Percentiles rank a stretch among this genome's conserved stretches.
Conservation (phyloP, 2,797 vertebrate species). For the Gymnoscopelus braueri region DNA sequence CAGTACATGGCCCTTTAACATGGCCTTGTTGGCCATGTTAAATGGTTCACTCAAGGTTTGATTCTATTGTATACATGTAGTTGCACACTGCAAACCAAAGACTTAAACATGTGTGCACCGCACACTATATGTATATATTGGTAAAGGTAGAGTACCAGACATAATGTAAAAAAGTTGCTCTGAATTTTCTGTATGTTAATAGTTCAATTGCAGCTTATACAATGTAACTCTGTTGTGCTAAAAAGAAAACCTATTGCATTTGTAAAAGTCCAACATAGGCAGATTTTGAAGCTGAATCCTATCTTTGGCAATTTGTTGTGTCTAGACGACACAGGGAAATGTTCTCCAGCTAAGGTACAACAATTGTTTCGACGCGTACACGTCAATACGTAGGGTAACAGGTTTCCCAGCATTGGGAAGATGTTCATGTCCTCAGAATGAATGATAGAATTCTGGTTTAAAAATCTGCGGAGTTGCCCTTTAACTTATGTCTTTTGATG, state of each 20-base stretch:
- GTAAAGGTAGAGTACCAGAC: slow-evolving; percentile 37
- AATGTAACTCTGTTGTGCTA: too few species aligned
- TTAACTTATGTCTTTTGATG: slow-evolving; percentile 11
- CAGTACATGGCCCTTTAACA: too few species aligned
- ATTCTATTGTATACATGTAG: slow-evolving; percentile 11
- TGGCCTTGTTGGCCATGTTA: too few species aligned
- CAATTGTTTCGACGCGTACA: too few species aligned
- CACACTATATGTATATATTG: slow-evolving; percentile 7
- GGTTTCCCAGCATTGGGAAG: too few species aligned
- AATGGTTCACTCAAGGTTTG: neutral
- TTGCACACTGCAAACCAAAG: slow-evolving; percentile 60
- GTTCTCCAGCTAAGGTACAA: too few species aligned
- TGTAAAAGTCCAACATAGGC: too few species aligned
- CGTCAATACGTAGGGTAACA: too few species aligned
- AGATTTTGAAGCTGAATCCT: too few species aligned
- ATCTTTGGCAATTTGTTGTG: neutral
- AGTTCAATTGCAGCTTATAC: slow-evolving; percentile 10
- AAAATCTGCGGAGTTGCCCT: slow-evolving; percentile 15
- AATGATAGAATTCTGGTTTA: too few species aligned
- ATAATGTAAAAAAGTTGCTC: slow-evolving; percentile 13
- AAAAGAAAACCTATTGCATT: too few species aligned
- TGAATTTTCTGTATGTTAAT: slow-evolving; percentile 4
- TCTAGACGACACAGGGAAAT: slow-evolving; percentile 37
- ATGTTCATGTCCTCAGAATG: too few species aligned
- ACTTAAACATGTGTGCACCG: slow-evolving; percentile 5